Base-by-base conservation (phyloP, 2,113 vertebrate species). In the Cervus canadensis region DNA sequence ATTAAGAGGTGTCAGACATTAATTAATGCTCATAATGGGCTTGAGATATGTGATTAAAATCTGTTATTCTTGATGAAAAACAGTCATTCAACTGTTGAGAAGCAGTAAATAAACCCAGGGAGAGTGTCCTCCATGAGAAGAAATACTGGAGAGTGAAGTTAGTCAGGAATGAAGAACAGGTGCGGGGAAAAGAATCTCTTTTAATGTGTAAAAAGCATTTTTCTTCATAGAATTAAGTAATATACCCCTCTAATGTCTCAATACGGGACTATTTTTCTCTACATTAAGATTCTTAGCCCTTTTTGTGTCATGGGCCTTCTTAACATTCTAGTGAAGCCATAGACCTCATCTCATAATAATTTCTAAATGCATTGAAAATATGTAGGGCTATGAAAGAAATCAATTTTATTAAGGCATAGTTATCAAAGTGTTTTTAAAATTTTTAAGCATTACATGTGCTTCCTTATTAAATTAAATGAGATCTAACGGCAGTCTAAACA, bases 21-120 rank as follows among this genome's bases (percentile, higher is more conserved):
- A 96, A 98, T 97, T 98, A 97, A 91, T 91, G 94, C 48, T 95
- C 82, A 88, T 95, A 96, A 96, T 96, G 87, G 81, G 92, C 76
- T 92, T 96, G 45, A 95, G 89, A 94, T 94, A 79, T 97, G 74
- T 94, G 93, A 95, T 95, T 96, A 96, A 97, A 96, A 83, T 94
- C 91, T 96, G 78, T 86, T 96, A 88, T 85, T 82, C 40, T 86
- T 92, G 48, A 91, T 30, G 54, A 23, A 93, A 97, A 97, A 86
- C 40, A 95, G 62, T 57, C 40, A 33, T 78, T 88, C 95, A 79
- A 50, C 84, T 3, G 0, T n/a, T 87, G 56, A 90, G 57, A 60
- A 76, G 23, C 30, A 78, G 40, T 87, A 96, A 98, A 96, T 74
- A 96, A 76, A 85, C 48, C 30, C n/a, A 64, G 43, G 59, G 54